These are phyloP conservation scores for Cebuella pygmaea DNA, from an alignment of 2,797 vertebrate species.

Conservation along the genomic window DNA sequence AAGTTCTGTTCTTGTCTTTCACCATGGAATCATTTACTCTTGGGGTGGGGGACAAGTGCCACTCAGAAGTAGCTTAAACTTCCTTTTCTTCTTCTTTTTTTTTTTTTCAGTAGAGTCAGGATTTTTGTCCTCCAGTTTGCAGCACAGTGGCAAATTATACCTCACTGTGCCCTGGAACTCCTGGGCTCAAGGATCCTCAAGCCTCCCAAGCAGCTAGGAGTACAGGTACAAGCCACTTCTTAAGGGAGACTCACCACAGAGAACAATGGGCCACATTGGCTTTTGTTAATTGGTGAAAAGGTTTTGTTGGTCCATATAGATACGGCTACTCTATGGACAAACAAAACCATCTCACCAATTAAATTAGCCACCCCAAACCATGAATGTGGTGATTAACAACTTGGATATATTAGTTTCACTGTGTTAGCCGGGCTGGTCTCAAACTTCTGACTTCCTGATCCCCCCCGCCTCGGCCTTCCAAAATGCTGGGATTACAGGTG, in stretches of 20 bases:
- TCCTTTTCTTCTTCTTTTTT: neutral
- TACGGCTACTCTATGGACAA: neutral
- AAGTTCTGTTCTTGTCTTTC: neutral
- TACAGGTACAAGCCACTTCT: neutral
- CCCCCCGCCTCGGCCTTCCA: no score
- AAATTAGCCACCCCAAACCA: neutral
- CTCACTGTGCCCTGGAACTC: no score
- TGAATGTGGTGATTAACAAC: neutral
- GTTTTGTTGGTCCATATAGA: neutral
- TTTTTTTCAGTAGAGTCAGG: no score
- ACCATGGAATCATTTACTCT: neutral
- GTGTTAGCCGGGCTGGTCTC: no score
- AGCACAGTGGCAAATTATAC: no score
- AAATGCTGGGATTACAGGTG: no score
- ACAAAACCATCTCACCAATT: no score
- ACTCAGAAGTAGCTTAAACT: neutral
- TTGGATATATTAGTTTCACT: neutral
- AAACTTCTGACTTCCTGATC: no score
- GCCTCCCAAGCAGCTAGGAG: no score
- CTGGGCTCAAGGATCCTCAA: no score
- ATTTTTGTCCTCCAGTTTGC: no score
- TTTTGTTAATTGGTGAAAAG: neutral
- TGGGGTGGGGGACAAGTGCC: neutral
- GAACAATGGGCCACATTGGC: constrained; percentile 33
- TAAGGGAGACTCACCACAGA: neutral